Evolutionary conservation across 1,140 invertebrate species (phyloP).

Genomic region (Andricus grossulariae): DNA sequence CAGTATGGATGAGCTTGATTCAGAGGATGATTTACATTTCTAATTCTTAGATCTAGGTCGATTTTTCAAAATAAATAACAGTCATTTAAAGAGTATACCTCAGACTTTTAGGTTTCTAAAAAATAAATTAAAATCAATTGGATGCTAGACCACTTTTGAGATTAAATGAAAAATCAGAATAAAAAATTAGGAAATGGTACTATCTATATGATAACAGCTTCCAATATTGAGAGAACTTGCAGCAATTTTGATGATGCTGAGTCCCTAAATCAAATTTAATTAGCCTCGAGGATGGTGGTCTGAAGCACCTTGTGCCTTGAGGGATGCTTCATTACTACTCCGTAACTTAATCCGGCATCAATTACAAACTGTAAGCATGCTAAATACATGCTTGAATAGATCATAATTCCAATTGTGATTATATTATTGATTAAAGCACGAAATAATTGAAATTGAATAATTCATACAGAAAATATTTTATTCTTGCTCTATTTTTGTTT

Average conservation of each 20-base stretch:
- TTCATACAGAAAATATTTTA: background rate
- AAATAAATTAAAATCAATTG: too few relatives aligned
- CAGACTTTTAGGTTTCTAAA: too few relatives aligned
- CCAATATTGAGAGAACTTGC: too few relatives aligned
- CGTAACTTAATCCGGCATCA: constrained; percentile 4
- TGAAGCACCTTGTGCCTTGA: constrained; percentile 4
- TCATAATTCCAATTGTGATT: background rate
- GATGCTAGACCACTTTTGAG: too few relatives aligned
- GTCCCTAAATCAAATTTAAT: background rate
- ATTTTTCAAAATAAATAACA: too few relatives aligned
- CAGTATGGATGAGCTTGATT: background rate
- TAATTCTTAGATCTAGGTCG: too few relatives aligned
- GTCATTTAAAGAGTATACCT: too few relatives aligned
- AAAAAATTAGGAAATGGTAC: too few relatives aligned
- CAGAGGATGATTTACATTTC: too few relatives aligned
- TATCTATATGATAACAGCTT: too few relatives aligned
- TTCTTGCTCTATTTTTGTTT: background rate
- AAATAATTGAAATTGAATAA: background rate
- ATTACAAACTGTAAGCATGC: background rate
- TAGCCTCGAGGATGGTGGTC: background rate
- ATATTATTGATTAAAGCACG: background rate
- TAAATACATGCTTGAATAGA: constrained; percentile 11
- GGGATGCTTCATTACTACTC: constrained; percentile 5
- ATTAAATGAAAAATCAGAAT: too few relatives aligned
- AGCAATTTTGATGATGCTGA: background rate